Evolutionary conservation across 1,140 invertebrate species (phyloP), one percentile per base, ranked within the genome.

Genomic region (Solen grandis): DNA sequence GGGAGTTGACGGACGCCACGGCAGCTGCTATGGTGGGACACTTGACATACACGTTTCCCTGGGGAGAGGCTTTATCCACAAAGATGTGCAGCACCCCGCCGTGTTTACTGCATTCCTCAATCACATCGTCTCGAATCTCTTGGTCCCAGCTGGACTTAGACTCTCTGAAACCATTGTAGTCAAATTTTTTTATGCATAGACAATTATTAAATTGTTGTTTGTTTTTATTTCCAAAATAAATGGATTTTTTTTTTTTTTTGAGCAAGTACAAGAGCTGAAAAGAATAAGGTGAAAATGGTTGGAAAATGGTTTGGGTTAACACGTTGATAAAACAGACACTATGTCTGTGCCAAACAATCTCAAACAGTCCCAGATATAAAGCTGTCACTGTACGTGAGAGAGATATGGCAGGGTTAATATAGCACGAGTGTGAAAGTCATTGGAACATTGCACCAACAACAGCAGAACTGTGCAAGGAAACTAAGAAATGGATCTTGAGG

Each of bases 1-100:
- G 93, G 0, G 97, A 96, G 92, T 97, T 98, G 0, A 99, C 98
- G 0, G 98, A 97, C 2, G 98, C 96, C 0, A 98, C 97, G 0
- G 99, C 98, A 5, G 97, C 97, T 2, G 96, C 95, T 85, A 99
- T 98, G 2, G 97, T 97, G 1, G 98, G 97, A 93, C 98, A 99
- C 92, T 99, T 99, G 5, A 99, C 98, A 92, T 99, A 99, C 1
- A 99, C 98, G 91, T 99, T 99, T 41, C 99, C 99, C 87, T 98
- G 96, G 0, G 96, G 95, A 1, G 98, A 98, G 1, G 95, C 95
- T 91, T 97, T 97, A 89, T 99, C 99, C 4, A 99, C 98, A 91
- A 97, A 99, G 3, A 99, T 96, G 90, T 99, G 99, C 19, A 99
- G 89, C 1, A 99, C 97, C 31, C 98, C 99, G 25, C 99, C 99